Base-by-base conservation (phyloP, 2,797 vertebrate genomes). In the Squalus acanthias region DNA sequence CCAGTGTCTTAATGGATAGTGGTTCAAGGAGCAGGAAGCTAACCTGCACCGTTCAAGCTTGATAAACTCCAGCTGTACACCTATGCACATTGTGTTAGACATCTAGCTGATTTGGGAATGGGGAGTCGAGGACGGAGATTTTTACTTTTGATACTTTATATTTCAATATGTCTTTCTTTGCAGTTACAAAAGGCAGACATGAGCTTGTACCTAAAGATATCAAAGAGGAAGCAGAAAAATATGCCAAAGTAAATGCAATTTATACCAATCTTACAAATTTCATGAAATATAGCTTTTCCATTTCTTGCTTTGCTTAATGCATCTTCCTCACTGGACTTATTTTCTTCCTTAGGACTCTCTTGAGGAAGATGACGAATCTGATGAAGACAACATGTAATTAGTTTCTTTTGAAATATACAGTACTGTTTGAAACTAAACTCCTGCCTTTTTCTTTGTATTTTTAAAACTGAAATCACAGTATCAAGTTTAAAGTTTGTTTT, bases 311-410 rank as follows among this genome's bases (percentile, higher is more conserved):
- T 10, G n/a, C 89, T n/a, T 76, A 89, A 92, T 8, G 13, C 29
- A 93, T 96, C 92, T 96, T 60, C 89, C 89, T 50, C 57, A 29
- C 39, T 96, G 50, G 65, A 8, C 96, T 96, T 96, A 82, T 97
- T 96, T 97, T 91, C 69, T 96, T 69, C 1, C 85, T 97, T 97
- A 99, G 99, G 99, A 99, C 97, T 99, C 99, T 97, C 97, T 99
- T 98, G 99, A 99, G 97, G 99, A 99, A 97, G 99, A 99, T 94
- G 99, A 99, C 91, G 99, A 99, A 98, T 99, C 99, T 63, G 99
- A 99, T 0, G 99, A 99, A 97, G 99, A 99, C 97, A 99, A 99
- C 97, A 99, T 99, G 99, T 99, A 98, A 98, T 74, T 53, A 96
- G 82, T 69, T 96, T 91, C 33, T 29, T 33, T 67, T 26, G 50